These are phyloP conservation scores for Tricholauxania praeusta DNA, from an alignment of 2,888 invertebrate species.

Conservation along the genomic window DNA sequence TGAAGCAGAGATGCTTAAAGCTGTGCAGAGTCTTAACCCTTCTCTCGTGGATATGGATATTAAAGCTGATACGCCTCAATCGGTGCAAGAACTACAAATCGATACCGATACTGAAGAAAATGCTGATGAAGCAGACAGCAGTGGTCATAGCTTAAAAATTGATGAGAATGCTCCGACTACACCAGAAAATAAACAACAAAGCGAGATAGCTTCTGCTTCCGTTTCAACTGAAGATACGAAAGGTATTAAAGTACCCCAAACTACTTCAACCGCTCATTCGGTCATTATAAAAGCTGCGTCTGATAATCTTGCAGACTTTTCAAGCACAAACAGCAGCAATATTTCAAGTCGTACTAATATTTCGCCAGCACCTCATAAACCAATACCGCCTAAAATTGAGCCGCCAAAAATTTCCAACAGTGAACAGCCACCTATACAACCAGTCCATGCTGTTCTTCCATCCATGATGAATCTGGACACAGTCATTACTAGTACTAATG, in stretches of 20 bases:
- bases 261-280: neutral
- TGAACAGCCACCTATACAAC: conserved; percentile 62
- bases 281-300: conserved; percentile 39
- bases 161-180: conserved; percentile 54
- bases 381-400: conserved; percentile 64
- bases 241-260: conserved; percentile 1
- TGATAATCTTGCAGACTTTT: neutral
- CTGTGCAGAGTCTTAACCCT: conserved; percentile 83
- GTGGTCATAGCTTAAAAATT: conserved; percentile 61
- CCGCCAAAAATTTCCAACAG: conserved; percentile 60
- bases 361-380: conserved; percentile 60
- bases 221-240: conserved; percentile 37
- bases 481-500: conserved; percentile 46
- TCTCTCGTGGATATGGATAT: conserved; percentile 73
- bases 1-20: conserved; percentile 86
- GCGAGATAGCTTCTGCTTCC: conserved; percentile 29
- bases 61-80: conserved; percentile 87
- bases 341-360: conserved; percentile 1
- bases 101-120: conserved; percentile 87
- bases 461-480: conserved; percentile 56
- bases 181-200: neutral
- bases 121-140: conserved; percentile 72
- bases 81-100: conserved; percentile 85
- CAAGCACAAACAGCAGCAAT: conserved; percentile 16
- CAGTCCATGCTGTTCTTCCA: conserved; percentile 59